A percentile compares a stretch with the other conserved stretches of the same genome.
phyloP scores from a whole-genome alignment of 1,140 invertebrate genomes.

The Lordiphosa mommai region DNA sequence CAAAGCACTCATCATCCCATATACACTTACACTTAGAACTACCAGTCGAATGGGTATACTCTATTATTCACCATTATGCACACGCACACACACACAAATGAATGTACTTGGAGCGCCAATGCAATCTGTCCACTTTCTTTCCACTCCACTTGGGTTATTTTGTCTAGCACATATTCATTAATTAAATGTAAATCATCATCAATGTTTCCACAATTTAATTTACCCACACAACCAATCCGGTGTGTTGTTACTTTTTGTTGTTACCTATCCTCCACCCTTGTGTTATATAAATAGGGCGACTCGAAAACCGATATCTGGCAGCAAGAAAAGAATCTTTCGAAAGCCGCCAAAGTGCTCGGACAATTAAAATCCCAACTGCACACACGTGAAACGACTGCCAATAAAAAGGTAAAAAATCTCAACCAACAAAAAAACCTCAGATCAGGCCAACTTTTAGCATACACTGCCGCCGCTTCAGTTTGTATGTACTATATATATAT shows the following conservation, averaged over 20 bases:
- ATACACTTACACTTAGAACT: not conserved
- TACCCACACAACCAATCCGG: slow-evolving; percentile 19
- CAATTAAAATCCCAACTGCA: slow-evolving; percentile 80
- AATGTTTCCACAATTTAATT: slow-evolving; percentile 23
- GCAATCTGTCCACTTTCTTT: slow-evolving; percentile 17
- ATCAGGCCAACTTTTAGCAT: slow-evolving; percentile 13
- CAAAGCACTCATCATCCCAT: slow-evolving; percentile 29
- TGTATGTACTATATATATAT: slow-evolving; percentile 8
- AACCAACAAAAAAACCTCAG: slow-evolving; percentile 25
- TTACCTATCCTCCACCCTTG: slow-evolving; percentile 40
- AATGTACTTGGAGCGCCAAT: slow-evolving; percentile 22
- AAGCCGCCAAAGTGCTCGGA: slow-evolving; percentile 79
- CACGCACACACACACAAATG: slow-evolving; percentile 7
- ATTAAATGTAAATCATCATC: not conserved
- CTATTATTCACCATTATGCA: no score
- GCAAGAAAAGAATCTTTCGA: slow-evolving; percentile 80
- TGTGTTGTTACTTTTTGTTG: slow-evolving; percentile 11
- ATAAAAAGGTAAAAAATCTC: slow-evolving; percentile 79
- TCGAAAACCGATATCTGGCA: slow-evolving; percentile 80
- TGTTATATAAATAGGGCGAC: slow-evolving; percentile 73
- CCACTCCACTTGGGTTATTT: no score
- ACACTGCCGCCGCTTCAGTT: slow-evolving; percentile 12
- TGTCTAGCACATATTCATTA: no score
- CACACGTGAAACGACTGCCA: slow-evolving; percentile 79
- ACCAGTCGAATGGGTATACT: not conserved